Evolutionary conservation across 2,797 vertebrate species (phyloP).

Genomic region (Pseudomugil gertrudae): DNA sequence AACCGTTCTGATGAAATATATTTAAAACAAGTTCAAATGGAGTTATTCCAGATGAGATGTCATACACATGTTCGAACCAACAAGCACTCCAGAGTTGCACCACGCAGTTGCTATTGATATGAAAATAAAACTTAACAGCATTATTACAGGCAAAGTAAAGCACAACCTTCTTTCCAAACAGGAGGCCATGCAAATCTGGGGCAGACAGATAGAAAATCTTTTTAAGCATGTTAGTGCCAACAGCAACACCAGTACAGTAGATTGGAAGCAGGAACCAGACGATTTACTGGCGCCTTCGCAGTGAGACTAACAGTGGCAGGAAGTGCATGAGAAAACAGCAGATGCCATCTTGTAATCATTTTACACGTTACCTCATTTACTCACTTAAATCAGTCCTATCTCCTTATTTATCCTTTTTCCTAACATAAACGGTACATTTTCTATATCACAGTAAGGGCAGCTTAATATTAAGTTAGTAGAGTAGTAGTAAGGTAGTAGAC

Average conservation of each 20-base stretch:
- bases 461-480: not conserved
- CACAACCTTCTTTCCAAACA: slow-evolving; percentile 32
- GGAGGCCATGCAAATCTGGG: slow-evolving; percentile 59
- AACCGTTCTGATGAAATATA: slow-evolving; percentile 11
- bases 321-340: slow-evolving; percentile 40
- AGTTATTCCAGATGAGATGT: slow-evolving; percentile 16
- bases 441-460: not conserved
- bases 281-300: slow-evolving; percentile 37
- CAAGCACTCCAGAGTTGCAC: not conserved
- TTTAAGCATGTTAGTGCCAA: slow-evolving; percentile 27
- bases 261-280: slow-evolving; percentile 42
- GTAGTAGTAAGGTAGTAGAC: not conserved
- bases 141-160: slow-evolving; percentile 43
- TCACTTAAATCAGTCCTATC: slow-evolving; percentile 4
- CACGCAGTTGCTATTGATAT: slow-evolving; percentile 26
- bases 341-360: slow-evolving; percentile 27
- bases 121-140: slow-evolving; percentile 45
- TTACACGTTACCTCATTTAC: slow-evolving; percentile 6
- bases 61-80: slow-evolving; percentile 16
- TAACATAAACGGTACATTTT: not conserved
- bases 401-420: not conserved
- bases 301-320: slow-evolving; percentile 49
- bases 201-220: slow-evolving; percentile 43
- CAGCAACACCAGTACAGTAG: slow-evolving; percentile 43
- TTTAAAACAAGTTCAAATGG: slow-evolving; percentile 17